Percentiles rank a stretch among this genome's conserved stretches.
Conservation (phyloP, 2,888 invertebrate species). For the Candidula unifasciata region DNA sequence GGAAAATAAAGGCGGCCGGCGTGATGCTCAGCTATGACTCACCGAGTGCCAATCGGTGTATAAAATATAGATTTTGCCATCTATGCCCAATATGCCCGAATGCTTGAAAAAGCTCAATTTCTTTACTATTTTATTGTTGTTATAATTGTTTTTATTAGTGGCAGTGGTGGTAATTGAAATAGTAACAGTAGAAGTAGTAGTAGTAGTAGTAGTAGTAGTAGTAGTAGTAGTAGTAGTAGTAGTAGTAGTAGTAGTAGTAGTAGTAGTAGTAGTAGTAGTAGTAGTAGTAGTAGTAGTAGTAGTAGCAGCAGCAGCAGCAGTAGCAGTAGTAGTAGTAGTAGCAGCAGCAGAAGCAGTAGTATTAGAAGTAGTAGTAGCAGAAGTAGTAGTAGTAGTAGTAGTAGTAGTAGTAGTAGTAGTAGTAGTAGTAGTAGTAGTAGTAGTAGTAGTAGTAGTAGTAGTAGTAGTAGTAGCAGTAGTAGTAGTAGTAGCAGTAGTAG, state of each 20-base stretch:
- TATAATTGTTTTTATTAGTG: too few relatives aligned
- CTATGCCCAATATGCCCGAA: too few relatives aligned
- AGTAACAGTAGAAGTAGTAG: slow-evolving; percentile 37
- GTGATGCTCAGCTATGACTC: too few relatives aligned
- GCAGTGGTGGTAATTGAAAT: not conserved
- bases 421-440: slow-evolving; percentile 40
- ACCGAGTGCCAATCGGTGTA: too few relatives aligned
- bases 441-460: slow-evolving; percentile 44
- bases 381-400: slow-evolving; percentile 5
- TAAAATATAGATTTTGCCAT: too few relatives aligned
- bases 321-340: not conserved
- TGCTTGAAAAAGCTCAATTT: too few relatives aligned
- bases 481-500: not conserved
- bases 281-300: slow-evolving; percentile 44
- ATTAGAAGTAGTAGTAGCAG: not conserved
- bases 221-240: slow-evolving; percentile 43
- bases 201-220: slow-evolving; percentile 44
- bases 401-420: slow-evolving; percentile 43
- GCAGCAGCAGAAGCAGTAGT: not conserved
- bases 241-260: slow-evolving; percentile 41
- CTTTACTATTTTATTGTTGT: too few relatives aligned
- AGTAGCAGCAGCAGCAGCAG: slow-evolving; percentile 16
- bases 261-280: slow-evolving; percentile 42
- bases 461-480: slow-evolving; percentile 33
- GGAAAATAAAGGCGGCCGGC: too few relatives aligned